Base-by-base conservation (phyloP, 2,797 vertebrate genomes). In the Rhinogobio ventralis region DNA sequence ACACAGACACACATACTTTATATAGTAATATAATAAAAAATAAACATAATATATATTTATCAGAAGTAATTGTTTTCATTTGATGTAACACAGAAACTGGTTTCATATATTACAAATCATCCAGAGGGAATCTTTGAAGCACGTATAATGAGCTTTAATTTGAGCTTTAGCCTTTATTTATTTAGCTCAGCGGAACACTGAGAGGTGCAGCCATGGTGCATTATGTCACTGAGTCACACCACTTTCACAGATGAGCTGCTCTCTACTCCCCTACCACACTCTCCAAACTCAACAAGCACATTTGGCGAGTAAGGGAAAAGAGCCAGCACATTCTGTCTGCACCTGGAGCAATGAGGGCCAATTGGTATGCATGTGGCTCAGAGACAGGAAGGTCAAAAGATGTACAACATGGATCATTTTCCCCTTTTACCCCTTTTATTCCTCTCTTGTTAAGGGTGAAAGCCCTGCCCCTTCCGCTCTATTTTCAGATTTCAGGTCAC, bases 221-320 rank as follows among this genome's bases (percentile, higher is more conserved):
- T 88, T 86, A 85, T 69, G 79, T 67, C 68, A 82, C 78, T 74
- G 79, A 86, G 82, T 85, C 79, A 85, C 57, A 74, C 67, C 53
- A 62, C 42, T 83, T 74, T 76, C 67, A 84, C 73, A 60, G 79
- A 85, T 60, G 82, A 84, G 68, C 55, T 45, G 77, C 67, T 85
- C 76, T 78, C 46, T 53, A 66, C 60, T 75, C 72, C 69, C 64
- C 60, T 77, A 46, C 76, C 51, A 9, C 55, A 39, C 74, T 74
- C 53, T 60, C 25, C 53, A 60, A 82, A 66, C 46, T 33, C 85
- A 86, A 82, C 53, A 72, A 68, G 33, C 67, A 68, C 64, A 68
- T 71, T 71, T 75, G 39, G 77, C 11, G 49, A 45, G 45, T 83
- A 71, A 25, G 19, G 28, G 67, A 86, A 68, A n/a, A 68, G 82